These are phyloP conservation scores for Anolis apletophallus DNA, from an alignment of 2,797 vertebrate species.

Conservation along the genomic window DNA sequence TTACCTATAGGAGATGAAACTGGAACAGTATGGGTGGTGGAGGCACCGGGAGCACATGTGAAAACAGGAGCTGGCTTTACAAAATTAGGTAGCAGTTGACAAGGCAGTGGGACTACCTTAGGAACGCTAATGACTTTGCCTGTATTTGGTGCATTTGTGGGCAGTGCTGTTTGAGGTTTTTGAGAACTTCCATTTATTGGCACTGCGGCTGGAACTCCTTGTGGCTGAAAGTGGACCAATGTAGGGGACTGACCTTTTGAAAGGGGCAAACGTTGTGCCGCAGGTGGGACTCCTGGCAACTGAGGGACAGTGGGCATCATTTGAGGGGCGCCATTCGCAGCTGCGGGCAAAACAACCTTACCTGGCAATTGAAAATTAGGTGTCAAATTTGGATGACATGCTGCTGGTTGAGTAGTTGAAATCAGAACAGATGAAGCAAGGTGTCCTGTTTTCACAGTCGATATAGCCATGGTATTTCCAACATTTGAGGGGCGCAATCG, in stretches of 20 bases:
- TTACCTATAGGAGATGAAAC: conserved; percentile 62
- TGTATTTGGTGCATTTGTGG: conserved; percentile 62
- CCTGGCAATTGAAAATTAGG: conserved; percentile 78
- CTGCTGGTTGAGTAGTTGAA: conserved; percentile 77
- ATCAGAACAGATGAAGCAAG: conserved; percentile 86
- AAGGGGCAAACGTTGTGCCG: conserved; percentile 59
- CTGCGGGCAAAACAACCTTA: conserved; percentile 72
- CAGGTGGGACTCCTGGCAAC: conserved; percentile 62
- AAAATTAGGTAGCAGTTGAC: conserved; percentile 68
- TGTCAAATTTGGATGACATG: conserved; percentile 77
- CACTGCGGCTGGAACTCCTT: conserved; percentile 70
- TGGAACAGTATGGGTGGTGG: conserved; percentile 58
- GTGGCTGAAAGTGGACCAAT: conserved; percentile 71
- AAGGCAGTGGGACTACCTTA: conserved; percentile 63
- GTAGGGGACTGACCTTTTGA: conserved; percentile 73
- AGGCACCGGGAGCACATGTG: conserved; percentile 51
- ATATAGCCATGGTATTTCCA: conserved; percentile 80
- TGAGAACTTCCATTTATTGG: conserved; percentile 71
- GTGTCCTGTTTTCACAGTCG: conserved; percentile 86
- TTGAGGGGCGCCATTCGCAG: conserved; percentile 62
- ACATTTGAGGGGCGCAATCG: conserved; percentile 68
- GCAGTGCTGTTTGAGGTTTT: conserved; percentile 69
- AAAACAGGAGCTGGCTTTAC: conserved; percentile 67
- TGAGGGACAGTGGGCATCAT: conserved; percentile 68
- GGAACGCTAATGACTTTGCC: conserved; percentile 71